Evolutionary conservation across 2,888 invertebrate species (phyloP).

Genomic region (Harpagoxenus sublaevis): DNA sequence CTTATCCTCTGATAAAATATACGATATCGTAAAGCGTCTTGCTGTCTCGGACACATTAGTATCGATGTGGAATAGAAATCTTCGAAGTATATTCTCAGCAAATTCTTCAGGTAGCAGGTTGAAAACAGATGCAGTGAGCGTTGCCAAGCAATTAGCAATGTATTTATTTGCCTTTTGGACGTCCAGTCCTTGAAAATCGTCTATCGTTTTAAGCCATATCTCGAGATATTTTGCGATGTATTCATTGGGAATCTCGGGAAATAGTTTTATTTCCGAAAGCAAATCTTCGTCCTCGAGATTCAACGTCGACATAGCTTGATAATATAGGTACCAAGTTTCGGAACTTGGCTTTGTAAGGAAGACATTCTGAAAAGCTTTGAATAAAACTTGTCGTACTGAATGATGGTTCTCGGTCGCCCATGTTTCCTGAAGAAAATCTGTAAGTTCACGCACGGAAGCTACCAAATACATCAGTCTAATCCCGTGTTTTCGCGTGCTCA

Average conservation of each 20-base stretch:
- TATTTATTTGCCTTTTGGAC: accelerated
- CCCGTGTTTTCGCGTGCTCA: slow-evolving; percentile 81
- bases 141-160: not conserved
- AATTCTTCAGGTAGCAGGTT: slow-evolving; percentile 73
- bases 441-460: slow-evolving; percentile 61
- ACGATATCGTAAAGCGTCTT: not conserved
- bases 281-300: slow-evolving; percentile 60
- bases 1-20: slow-evolving; percentile 16
- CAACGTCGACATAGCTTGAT: slow-evolving; percentile 63
- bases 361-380: slow-evolving; percentile 50
- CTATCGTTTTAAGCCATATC: slow-evolving; percentile 60
- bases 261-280: slow-evolving; percentile 48
- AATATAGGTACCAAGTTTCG: slow-evolving; percentile 72
- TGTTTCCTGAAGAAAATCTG: slow-evolving; percentile 56
- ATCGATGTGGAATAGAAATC: slow-evolving; percentile 69
- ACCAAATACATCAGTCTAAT: slow-evolving; percentile 77
- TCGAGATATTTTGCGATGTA: slow-evolving; percentile 71
- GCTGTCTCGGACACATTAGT: accelerated
- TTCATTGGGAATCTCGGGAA: slow-evolving; percentile 45
- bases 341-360: slow-evolving; percentile 69
- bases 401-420: slow-evolving; percentile 74
- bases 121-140: slow-evolving; percentile 43
- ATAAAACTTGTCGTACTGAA: slow-evolving; percentile 77
- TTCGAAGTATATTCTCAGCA: slow-evolving; percentile 67
- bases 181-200: slow-evolving; percentile 46